Percentiles rank a stretch among this genome's conserved stretches.
phyloP scores from a whole-genome alignment of 2,797 vertebrate species.

The Fratercula arctica region DNA sequence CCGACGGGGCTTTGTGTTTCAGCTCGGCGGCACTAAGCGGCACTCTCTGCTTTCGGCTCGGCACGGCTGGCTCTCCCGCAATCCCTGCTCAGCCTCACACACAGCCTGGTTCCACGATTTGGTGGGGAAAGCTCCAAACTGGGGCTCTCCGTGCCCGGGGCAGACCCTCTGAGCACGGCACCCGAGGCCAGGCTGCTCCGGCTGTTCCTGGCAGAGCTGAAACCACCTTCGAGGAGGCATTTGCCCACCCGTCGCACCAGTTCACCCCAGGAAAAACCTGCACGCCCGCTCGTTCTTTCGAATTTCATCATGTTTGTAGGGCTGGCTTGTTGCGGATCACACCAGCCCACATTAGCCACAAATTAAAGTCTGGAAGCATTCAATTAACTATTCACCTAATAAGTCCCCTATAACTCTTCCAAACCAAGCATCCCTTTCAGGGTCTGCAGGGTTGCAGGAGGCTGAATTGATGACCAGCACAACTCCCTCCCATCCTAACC shows the following conservation, averaged over 20 bases:
- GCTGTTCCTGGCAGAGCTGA: background rate
- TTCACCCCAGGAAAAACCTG: background rate
- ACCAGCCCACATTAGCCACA: background rate
- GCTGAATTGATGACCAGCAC: fast-evolving
- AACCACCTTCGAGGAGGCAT: fast-evolving
- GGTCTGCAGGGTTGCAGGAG: fast-evolving
- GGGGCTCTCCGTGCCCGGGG: fast-evolving
- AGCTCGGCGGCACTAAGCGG: background rate
- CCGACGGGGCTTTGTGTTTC: background rate
- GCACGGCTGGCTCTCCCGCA: background rate
- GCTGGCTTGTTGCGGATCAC: background rate
- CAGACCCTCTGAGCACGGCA: fast-evolving
- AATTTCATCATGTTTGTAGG: background rate
- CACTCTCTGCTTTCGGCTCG: background rate
- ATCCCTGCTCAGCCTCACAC: background rate
- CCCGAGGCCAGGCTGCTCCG: fast-evolving
- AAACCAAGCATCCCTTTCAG: background rate
- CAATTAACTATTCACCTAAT: background rate
- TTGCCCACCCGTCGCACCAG: fast-evolving
- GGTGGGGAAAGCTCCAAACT: fast-evolving
- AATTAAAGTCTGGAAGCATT: fast-evolving
- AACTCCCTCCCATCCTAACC: background rate
- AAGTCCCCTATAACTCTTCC: background rate
- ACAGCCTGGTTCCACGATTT: background rate
- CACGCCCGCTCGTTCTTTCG: fast-evolving